Evolutionary conservation across 1,140 invertebrate species (phyloP).

Genomic region (Lepidurus arcticus): DNA sequence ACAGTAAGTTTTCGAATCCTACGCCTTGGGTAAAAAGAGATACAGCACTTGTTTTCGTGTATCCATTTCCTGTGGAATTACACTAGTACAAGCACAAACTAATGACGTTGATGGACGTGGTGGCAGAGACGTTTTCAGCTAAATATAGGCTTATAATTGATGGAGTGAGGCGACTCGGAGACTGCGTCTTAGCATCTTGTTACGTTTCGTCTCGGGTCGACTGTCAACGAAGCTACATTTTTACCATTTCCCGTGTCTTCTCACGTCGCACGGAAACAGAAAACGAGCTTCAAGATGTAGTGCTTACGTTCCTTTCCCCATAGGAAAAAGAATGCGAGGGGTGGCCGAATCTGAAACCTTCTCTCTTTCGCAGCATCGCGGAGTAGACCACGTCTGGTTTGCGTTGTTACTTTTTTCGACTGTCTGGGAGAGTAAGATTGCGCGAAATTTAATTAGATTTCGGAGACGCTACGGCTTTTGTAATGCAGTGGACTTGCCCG

Average conservation of each 20-base stretch:
- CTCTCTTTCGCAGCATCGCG: not conserved
- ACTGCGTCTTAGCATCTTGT: slow-evolving; percentile 6
- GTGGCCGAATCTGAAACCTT: not conserved
- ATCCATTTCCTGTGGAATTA: not conserved
- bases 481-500: slow-evolving; percentile 2
- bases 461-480: not conserved
- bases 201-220: slow-evolving; percentile 20
- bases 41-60: not conserved
- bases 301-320: not conserved
- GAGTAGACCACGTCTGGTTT: not conserved
- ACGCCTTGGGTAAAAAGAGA: not conserved
- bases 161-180: slow-evolving; percentile 1
- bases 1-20: not conserved
- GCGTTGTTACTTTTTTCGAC: not conserved
- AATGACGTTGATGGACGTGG: not conserved
- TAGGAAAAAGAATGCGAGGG: not conserved
- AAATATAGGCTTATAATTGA: slow-evolving; percentile 22
- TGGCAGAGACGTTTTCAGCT: not conserved
- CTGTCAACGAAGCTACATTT: slow-evolving; percentile 11
- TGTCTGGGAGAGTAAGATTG: not conserved
- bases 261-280: not conserved
- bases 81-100: not conserved
- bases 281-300: slow-evolving; percentile 14
- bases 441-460: slow-evolving; percentile 9
- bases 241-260: slow-evolving; percentile 8